These are phyloP conservation scores for Echinops telfairi DNA, from an alignment of 2,113 vertebrate species.

Conservation along the genomic window DNA sequence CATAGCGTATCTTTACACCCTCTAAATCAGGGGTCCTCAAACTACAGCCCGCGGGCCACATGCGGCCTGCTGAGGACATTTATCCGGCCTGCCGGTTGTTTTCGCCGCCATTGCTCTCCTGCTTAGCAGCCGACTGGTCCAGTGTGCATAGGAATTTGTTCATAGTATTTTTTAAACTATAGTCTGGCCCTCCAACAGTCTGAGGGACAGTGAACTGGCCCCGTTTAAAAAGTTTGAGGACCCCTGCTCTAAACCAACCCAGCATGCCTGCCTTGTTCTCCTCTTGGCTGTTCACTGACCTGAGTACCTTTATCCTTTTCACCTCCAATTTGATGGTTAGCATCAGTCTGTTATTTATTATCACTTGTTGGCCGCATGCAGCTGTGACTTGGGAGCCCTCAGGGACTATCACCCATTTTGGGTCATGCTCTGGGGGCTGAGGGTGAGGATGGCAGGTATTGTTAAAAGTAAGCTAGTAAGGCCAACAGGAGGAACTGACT, in stretches of 20 bases:
- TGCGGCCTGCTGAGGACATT: too few species aligned
- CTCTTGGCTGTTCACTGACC: background rate
- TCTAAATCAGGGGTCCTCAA: background rate
- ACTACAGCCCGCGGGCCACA: too few species aligned
- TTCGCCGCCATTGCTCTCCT: too few species aligned
- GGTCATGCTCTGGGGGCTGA: background rate
- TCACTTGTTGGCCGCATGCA: background rate
- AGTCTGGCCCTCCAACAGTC: too few species aligned
- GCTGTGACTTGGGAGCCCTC: background rate
- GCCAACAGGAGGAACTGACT: background rate
- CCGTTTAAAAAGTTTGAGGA: too few species aligned
- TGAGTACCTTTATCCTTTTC: background rate
- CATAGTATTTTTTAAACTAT: too few species aligned
- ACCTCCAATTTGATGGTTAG: background rate
- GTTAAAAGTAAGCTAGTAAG: background rate
- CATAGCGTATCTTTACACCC: background rate
- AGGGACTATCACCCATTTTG: background rate
- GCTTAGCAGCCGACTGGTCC: too few species aligned
- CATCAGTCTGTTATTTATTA: background rate
- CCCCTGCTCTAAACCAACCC: background rate
- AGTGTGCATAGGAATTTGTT: too few species aligned
- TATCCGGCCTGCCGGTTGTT: too few species aligned
- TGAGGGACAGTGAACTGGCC: too few species aligned
- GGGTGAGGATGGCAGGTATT: accelerated
- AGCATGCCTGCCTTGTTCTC: background rate